Evolutionary conservation across 2,113 vertebrate species (phyloP).

Genomic region (Pycnonotus jocosus): DNA sequence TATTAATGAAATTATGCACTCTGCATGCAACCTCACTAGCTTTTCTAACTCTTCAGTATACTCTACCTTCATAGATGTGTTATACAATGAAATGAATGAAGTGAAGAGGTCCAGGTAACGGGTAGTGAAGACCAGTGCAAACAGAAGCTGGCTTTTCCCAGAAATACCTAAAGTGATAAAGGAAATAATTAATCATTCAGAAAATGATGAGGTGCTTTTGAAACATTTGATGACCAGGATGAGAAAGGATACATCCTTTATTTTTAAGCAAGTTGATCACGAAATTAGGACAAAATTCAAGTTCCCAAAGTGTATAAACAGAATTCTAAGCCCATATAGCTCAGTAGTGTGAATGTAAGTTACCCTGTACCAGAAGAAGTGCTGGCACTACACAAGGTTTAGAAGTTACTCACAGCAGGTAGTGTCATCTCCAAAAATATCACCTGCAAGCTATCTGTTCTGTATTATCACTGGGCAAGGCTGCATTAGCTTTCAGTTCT

Average conservation of each 20-base stretch:
- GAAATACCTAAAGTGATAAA: constrained; percentile 86
- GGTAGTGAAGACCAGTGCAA: constrained; percentile 96
- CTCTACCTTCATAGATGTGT: constrained; percentile 96
- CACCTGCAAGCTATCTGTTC: not conserved
- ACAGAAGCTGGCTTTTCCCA: constrained; percentile 97
- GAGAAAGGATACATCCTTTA: not conserved
- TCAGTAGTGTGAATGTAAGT: accelerated
- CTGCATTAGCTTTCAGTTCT: not conserved
- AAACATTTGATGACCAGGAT: not conserved
- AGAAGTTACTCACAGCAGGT: not conserved
- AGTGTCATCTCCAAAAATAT: not conserved
- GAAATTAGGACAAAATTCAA: not conserved
- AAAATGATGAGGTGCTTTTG: not conserved
- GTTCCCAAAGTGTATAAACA: not conserved
- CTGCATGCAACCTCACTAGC: not conserved
- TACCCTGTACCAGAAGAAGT: not conserved
- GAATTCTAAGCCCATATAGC: not conserved
- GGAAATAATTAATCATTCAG: constrained; percentile 47
- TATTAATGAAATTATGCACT: not conserved
- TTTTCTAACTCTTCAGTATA: constrained; percentile 19
- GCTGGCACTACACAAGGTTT: not conserved
- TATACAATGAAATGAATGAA: constrained; percentile 97
- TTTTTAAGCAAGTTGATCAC: not conserved
- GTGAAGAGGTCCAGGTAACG: constrained; percentile 98
- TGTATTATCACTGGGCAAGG: not conserved